Conservation (phyloP, 2,888 invertebrate species). For the Leptogaster cylindrica region DNA sequence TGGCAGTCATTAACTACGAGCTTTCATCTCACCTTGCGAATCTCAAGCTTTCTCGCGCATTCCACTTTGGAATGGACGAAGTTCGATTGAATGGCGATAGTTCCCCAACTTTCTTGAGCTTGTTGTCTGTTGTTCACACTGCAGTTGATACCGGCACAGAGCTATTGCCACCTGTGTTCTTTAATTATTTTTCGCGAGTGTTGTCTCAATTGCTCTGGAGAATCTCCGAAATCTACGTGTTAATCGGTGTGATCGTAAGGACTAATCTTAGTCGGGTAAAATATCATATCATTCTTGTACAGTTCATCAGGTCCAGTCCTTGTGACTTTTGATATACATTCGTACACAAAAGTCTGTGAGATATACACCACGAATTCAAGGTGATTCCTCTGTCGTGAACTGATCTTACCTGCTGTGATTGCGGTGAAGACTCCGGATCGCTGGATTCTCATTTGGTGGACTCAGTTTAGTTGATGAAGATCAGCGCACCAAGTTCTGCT, state of each 20-base stretch:
- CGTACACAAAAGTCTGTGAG: too few relatives aligned
- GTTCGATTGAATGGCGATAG: conserved; percentile 23
- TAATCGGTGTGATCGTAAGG: background rate
- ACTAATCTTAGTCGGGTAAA: too few relatives aligned
- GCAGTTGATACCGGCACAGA: background rate
- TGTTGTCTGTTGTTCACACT: conserved; percentile 1
- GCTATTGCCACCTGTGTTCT: conserved; percentile 15
- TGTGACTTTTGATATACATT: too few relatives aligned
- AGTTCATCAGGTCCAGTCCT: too few relatives aligned
- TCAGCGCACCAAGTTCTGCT: conserved; percentile 3
- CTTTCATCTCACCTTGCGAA: background rate
- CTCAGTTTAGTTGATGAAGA: conserved; percentile 27
- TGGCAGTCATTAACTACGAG: too few relatives aligned
- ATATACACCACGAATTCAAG: too few relatives aligned
- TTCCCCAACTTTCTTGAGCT: conserved; percentile 8
- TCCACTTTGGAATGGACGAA: conserved; percentile 22
- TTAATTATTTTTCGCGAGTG: background rate
- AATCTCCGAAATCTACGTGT: conserved; percentile 20
- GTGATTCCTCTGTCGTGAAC: background rate
- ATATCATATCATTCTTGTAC: too few relatives aligned
- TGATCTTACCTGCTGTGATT: conserved; percentile 1
- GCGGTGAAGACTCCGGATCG: conserved; percentile 24
- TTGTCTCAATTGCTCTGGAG: background rate
- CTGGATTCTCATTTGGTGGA: conserved; percentile 29
- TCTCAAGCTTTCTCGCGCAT: conserved; percentile 13